Conservation (phyloP, 1,140 invertebrate genomes). For the Trichonephila clavata region DNA sequence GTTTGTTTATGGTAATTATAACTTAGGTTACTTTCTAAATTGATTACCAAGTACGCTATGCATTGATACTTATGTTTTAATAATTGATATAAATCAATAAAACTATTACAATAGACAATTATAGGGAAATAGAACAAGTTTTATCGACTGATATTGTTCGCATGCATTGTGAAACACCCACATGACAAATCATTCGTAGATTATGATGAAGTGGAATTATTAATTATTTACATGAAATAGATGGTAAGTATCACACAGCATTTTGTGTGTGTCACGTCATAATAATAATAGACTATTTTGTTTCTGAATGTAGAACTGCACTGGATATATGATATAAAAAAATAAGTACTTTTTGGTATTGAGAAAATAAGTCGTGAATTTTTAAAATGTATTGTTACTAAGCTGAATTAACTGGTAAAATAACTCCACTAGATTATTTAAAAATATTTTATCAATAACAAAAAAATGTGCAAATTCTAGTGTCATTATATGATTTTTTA, state of each 20-base stretch:
- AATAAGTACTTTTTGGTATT: no score
- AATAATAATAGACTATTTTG: neutral
- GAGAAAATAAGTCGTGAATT: no score
- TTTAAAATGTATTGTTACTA: no score
- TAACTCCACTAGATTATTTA: no score
- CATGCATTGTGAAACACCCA: neutral
- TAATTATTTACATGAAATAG: neutral
- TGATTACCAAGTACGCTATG: neutral
- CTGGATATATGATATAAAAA: no score
- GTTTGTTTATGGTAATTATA: no score
- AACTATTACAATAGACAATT: neutral
- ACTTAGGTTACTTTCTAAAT: neutral
- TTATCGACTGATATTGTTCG: neutral
- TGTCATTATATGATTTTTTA: no score
- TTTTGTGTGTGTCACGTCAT: neutral
- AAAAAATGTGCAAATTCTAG: no score
- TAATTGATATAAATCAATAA: neutral
- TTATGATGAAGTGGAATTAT: neutral
- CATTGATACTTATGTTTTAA: neutral
- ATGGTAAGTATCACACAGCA: neutral
- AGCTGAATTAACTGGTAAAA: no score
- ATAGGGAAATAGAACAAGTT: neutral
- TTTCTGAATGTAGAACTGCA: neutral
- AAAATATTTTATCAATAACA: no score
- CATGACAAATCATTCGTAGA: neutral